Conservation (phyloP, 1,140 invertebrate species). For the Brachionus rubens region DNA sequence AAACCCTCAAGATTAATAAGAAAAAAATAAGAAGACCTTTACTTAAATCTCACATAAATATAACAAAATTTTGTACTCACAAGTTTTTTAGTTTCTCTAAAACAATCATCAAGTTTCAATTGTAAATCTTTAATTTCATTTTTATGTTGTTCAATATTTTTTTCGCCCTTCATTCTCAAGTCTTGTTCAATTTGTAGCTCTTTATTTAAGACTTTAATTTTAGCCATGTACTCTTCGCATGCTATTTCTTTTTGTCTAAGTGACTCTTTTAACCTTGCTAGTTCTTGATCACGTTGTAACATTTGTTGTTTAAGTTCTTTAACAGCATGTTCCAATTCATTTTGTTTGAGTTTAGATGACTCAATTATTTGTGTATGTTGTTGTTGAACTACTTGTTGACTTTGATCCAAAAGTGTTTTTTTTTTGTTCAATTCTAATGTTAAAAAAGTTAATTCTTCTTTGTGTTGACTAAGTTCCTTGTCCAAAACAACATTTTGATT, state of each 20-base stretch:
- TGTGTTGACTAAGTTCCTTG: constrained; percentile 8
- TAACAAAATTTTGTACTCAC: background rate
- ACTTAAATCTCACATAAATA: no score
- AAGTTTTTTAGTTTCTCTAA: constrained; percentile 40
- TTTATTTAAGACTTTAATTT: constrained; percentile 24
- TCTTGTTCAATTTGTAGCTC: constrained; percentile 25
- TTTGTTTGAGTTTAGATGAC: constrained; percentile 5
- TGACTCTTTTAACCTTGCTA: background rate
- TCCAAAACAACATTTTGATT: constrained; percentile 34
- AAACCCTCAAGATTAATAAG: no score
- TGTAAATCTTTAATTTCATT: constrained; percentile 38
- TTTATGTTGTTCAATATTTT: constrained; percentile 43
- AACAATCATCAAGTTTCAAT: constrained; percentile 32
- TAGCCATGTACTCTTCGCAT: constrained; percentile 14
- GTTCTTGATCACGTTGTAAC: constrained; percentile 3
- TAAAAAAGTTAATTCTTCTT: background rate
- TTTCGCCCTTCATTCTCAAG: background rate
- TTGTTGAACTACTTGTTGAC: background rate
- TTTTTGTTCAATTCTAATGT: background rate
- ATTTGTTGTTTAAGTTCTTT: constrained; percentile 11
- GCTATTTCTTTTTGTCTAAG: constrained; percentile 10
- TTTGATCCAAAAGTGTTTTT: background rate
- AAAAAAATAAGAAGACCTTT: no score
- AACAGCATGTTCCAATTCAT: constrained; percentile 21
- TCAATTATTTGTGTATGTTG: constrained; percentile 10